Conservation (phyloP, 2,113 vertebrate species). For the Burhinus oedicnemus region DNA sequence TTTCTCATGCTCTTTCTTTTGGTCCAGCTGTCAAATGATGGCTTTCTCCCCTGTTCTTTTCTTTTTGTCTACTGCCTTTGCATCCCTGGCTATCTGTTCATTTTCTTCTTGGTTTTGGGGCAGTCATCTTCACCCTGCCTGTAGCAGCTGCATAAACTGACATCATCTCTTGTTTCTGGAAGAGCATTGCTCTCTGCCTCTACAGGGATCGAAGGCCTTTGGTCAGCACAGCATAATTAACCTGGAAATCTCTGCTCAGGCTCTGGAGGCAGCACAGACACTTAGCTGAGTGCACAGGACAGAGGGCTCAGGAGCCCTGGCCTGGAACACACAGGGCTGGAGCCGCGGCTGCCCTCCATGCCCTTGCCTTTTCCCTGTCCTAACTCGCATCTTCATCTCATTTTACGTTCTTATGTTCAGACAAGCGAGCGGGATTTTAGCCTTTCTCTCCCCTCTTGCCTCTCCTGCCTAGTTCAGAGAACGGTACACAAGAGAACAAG, state of each 20-base stretch:
- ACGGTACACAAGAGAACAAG: background rate
- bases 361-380: background rate
- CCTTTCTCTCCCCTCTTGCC: background rate
- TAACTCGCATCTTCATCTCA: background rate
- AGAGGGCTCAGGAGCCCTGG: background rate
- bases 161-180: background rate
- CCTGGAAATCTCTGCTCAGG: background rate
- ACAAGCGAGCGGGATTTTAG: background rate
- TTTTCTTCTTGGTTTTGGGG: background rate
- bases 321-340: background rate
- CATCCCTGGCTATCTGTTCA: background rate
- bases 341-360: background rate
- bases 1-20: background rate
- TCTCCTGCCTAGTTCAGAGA: background rate
- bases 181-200: background rate
- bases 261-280: background rate
- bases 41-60: background rate
- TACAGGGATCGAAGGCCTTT: background rate
- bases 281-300: background rate
- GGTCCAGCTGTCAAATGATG: background rate
- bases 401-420: background rate
- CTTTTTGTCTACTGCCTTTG: background rate
- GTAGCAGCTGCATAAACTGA: background rate
- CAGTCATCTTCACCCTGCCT: background rate
- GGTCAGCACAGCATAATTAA: background rate